Base-by-base conservation (phyloP, 2,113 vertebrate genomes). In the Myrmophylax atrothorax region DNA sequence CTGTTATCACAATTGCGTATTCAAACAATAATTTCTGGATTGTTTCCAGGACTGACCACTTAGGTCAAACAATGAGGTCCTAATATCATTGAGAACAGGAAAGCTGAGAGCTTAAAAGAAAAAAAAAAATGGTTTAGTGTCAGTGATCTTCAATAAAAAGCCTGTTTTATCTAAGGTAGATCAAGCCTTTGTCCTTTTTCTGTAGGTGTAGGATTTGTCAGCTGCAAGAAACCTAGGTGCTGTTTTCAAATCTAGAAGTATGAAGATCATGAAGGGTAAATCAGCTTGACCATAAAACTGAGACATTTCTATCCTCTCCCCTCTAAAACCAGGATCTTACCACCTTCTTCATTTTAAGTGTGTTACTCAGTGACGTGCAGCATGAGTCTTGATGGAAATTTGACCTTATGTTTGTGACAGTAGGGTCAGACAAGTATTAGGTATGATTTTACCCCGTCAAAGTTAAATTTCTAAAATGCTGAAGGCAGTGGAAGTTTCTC, bases 21-120 rank as follows among this genome's bases (percentile, higher is more conserved):
- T 60, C 18, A 49, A 81, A 14, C 6, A 81, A 6, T 4, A 40
- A 5, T 60, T 81, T 64, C 37, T 64, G 18, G 14, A 75, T n/a
- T 31, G 23, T 16, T 64, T 2, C 64, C 19, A 53, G 59, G 25
- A 53, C 12, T n/a, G 73, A 42, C 23, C 9, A 42, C 15, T 70
- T 55, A 37, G 35, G 19, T 17, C 10, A 47, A 73, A 46, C 3
- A 67, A 40, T 25, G 16, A 40, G 4, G 9, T 63, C 52, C 8
- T 29, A 63, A 40, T 33, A 91, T 58, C 0, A 0, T 9, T 50
- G 20, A 75, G 44, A 37, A 33, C 3, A 6, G 1, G 19, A 70
- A 75, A 83, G 18, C 3, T 35, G 20, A 40, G 10, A 60, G 8
- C 35, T 60, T 33, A 46, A 63, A 49, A 78, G 40, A 42, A 42